Evolutionary conservation across 2,888 invertebrate species (phyloP), one percentile per base, ranked within the genome.

Genomic region (Drosophila anomelani): DNA sequence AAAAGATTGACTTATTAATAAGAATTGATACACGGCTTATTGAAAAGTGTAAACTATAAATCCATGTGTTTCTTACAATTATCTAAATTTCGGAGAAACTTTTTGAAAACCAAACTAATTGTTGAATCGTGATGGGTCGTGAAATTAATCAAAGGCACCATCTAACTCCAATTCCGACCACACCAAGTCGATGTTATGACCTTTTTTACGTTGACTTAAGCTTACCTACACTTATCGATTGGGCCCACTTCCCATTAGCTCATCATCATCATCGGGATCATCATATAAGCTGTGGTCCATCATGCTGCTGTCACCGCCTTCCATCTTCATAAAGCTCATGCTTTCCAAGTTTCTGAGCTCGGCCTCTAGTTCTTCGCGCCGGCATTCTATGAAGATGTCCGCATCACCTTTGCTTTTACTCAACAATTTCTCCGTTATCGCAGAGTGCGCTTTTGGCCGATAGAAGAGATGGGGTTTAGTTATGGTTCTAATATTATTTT

Each of bases 381-480:
- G 77, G 23, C 51, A 36, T 29, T 86, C 68, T 15, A 85, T 54
- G 2, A 80, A 43, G 36, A 38, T 34, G 12, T 86, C 77, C 2
- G 87, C 32, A 20, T 84, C 82, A 17, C 7, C 46, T 92, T 94
- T 94, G 81, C 95, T 95, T 34, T 94, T 94, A 23, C 93, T 93
- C 56, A 96, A 92, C 69, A 95, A 94, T 77, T 95, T 95, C 75
- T 95, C 94, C 6, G 95, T 95, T 74, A 95, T 95, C 5, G 95
- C 94, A 53, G 95, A 95, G 93, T 96, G 95, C 78, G 95, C 94
- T 90, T 96, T 96, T 0, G 99, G 99, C 85, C 96, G 92, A 94
- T 96, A 99, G 93, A 96, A 98, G 68, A 99, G 94, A 71, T 95
- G 95, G 3, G 99, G 99, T 88, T 96, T 96, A 0, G 96, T 93